A percentile compares a stretch with the other conserved stretches of the same genome.
These are phyloP conservation scores for Drosophila neoperkinsi DNA, from an alignment of 2,888 invertebrate species.

Conservation along the genomic window DNA sequence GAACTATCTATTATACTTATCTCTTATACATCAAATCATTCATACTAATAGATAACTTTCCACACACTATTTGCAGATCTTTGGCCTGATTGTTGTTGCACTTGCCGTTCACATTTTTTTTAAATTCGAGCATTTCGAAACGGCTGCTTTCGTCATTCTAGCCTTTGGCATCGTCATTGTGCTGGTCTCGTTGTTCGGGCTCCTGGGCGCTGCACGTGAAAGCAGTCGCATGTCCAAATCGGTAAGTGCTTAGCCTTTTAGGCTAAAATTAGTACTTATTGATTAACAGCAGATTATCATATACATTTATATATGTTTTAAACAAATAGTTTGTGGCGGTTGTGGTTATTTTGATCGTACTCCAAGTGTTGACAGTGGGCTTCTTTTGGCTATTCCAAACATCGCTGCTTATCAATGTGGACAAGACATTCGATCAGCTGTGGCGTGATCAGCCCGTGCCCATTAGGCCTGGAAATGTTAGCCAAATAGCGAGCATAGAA, in stretches of 20 bases:
- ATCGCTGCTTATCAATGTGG: conserved; percentile 78
- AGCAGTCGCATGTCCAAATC: conserved; percentile 74
- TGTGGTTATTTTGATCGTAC: conserved; percentile 66
- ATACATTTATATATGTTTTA: neutral
- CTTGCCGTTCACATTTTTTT: conserved; percentile 68
- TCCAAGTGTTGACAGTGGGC: conserved; percentile 72
- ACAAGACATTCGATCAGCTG: conserved; percentile 76
- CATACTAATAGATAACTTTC: conserved; percentile 7
- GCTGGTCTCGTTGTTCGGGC: conserved; percentile 69
- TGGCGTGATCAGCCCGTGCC: conserved; percentile 80
- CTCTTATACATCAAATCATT: neutral
- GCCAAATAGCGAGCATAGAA: conserved; percentile 78
- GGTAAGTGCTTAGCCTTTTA: conserved; percentile 52
- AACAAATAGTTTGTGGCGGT: conserved; percentile 70
- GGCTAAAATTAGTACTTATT: neutral
- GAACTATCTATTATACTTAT: neutral
- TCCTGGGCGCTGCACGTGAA: conserved; percentile 72
- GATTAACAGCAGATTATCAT: neutral
- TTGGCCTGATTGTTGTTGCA: conserved; percentile 67
- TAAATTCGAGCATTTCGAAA: conserved; percentile 74
- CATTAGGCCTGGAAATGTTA: conserved; percentile 78
- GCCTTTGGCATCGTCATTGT: conserved; percentile 68
- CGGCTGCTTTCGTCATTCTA: conserved; percentile 70
- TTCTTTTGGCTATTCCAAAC: conserved; percentile 80
- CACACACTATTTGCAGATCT: conserved; percentile 56